phyloP scores from a whole-genome alignment of 1,140 invertebrate species.

The Drosophila arizonae region DNA sequence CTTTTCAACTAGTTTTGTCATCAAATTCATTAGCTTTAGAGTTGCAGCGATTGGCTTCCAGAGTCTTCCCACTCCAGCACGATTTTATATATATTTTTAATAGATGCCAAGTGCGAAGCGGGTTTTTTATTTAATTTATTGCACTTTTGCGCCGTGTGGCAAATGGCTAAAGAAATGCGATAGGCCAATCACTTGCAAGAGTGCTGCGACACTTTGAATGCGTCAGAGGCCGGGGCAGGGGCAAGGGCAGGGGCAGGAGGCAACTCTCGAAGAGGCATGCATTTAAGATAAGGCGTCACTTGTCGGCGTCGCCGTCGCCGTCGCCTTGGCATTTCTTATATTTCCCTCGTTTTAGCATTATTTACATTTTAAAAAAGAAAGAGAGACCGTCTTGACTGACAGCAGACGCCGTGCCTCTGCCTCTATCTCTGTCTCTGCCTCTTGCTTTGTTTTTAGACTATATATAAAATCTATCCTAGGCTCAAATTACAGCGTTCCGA shows the following conservation, averaged over 20 bases:
- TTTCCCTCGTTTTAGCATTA: conserved; percentile 58
- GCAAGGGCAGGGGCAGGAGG: background rate
- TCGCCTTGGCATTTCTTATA: conserved; percentile 41
- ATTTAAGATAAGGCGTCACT: conserved; percentile 79
- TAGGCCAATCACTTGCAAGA: conserved; percentile 73
- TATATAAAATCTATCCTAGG: conserved; percentile 35
- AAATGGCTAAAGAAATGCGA: conserved; percentile 75
- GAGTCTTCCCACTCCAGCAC: conserved; percentile 18
- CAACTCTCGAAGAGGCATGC: conserved; percentile 53
- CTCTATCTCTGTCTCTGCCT: too few relatives aligned
- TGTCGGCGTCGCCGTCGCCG: conserved; percentile 52
- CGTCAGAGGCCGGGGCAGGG: background rate
- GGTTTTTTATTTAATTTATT: conserved; percentile 62
- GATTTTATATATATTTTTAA: conserved; percentile 12
- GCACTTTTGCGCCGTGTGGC: conserved; percentile 64
- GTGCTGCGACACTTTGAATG: conserved; percentile 49
- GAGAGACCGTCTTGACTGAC: conserved; percentile 44
- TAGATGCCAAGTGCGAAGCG: conserved; percentile 13
- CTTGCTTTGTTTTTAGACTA: conserved; percentile 34
- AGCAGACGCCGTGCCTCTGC: conserved; percentile 32
- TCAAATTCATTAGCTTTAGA: conserved; percentile 74
- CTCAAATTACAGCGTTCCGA: conserved; percentile 43
- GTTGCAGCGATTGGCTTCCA: conserved; percentile 34
- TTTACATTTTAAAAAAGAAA: conserved; percentile 65
- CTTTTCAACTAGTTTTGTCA: conserved; percentile 74